Percentiles rank a stretch among this genome's conserved stretches.
These are phyloP conservation scores for Andrena camellia DNA, from an alignment of 2,888 invertebrate species.

Conservation along the genomic window DNA sequence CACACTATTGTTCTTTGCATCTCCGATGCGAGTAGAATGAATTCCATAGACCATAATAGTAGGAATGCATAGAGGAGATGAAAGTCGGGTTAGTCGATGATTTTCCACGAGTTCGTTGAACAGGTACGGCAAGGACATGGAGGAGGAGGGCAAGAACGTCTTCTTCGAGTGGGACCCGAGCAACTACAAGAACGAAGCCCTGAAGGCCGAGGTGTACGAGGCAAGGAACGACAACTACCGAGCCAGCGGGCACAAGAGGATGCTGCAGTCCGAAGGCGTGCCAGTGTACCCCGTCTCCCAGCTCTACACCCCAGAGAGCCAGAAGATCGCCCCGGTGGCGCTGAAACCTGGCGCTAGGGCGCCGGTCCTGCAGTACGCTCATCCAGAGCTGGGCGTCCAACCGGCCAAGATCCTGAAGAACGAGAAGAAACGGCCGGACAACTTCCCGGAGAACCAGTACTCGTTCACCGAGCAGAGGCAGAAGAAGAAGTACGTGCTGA, in stretches of 20 bases:
- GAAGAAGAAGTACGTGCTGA: slow-evolving; percentile 82
- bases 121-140: slow-evolving; percentile 79
- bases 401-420: slow-evolving; percentile 87
- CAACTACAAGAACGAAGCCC: slow-evolving; percentile 76
- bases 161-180: slow-evolving; percentile 82
- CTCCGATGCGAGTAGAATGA: no score
- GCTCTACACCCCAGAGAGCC: slow-evolving; percentile 88
- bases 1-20: no score
- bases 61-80: not conserved
- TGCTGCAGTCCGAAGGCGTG: slow-evolving; percentile 88
- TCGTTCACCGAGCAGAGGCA: slow-evolving; percentile 80
- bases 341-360: slow-evolving; percentile 91
- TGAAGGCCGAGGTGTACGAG: slow-evolving; percentile 81
- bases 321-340: slow-evolving; percentile 87
- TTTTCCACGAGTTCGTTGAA: not conserved
- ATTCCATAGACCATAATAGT: not conserved
- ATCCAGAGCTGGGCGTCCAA: slow-evolving; percentile 92
- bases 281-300: slow-evolving; percentile 89
- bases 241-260: slow-evolving; percentile 89
- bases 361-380: slow-evolving; percentile 92
- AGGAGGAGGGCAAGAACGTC: slow-evolving; percentile 75
- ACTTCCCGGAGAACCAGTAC: slow-evolving; percentile 77
- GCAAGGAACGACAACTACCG: slow-evolving; percentile 82
- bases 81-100: not conserved
- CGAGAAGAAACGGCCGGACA: slow-evolving; percentile 78